Evolutionary conservation across 2,888 invertebrate species (phyloP), one percentile per base, ranked within the genome.

Genomic region (Drosophila ustulata): DNA sequence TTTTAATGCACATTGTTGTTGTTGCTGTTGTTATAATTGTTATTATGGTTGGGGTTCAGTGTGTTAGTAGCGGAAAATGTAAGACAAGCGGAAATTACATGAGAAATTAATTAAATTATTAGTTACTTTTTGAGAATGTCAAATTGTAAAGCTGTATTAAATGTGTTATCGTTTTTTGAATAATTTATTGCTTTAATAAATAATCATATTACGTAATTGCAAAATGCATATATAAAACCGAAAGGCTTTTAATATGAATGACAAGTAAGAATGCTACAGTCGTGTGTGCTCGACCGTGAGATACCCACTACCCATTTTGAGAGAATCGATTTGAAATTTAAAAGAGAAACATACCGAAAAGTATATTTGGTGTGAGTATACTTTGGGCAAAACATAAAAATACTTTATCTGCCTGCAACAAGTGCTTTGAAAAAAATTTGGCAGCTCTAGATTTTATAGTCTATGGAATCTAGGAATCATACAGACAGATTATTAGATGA

Each of bases 31-130:
- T n/a, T 43, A 32, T 34, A 43, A 63, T 53, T 57, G 64, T 58
- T 68, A 37, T 58, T 58, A 64, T 62, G 71, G 57, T 50, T 59
- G 39, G 71, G 70, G 78, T 46, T 56, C 26, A 58, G 47, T 58
- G 58, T 59, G 28, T 75, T 71, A 70, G 69, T 78, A 68, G 82
- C 75, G 73, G 70, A 79, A 87, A 87, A 81, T 74, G 57, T 73
- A 75, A 58, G 74, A 59, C 43, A 85, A 88, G 80, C 88, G 84
- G 77, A 85, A 88, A 77, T 79, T 64, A 70, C 71, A 64, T 47
- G 57, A 52, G 63, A 75, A 72, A 73, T 75, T 71, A 57, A 71
- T 79, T 58, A 57, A 71, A 79, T 58, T 58, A 39, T 47, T 32
- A 68, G 67, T 71, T 68, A 45, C 47, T 50, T 66, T 57, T 50